Base-by-base conservation (phyloP, 2,797 vertebrate genomes). In the Balearica regulorum region DNA sequence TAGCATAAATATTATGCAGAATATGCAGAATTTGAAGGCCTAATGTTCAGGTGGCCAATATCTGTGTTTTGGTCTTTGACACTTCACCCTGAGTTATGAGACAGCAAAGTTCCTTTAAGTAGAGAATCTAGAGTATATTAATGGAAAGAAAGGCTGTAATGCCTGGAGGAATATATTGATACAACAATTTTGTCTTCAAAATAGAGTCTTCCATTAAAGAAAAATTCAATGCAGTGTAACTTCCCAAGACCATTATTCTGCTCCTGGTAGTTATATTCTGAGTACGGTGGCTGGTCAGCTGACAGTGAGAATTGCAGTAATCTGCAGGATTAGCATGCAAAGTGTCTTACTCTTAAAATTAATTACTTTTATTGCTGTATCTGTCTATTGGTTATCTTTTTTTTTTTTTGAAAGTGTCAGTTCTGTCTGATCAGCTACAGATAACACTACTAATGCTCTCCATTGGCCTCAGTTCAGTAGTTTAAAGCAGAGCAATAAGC, bases 281-380 rank as follows among this genome's bases (percentile, higher is more conserved):
- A 98, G 98, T 94, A 98, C 97, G 98, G 98, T 98, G 62, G 98
- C 98, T 89, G 98, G 98, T 75, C 98, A 98, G 92, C 89, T 98
- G 85, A 97, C 98, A 98, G 98, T 98, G 93, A 97, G 95, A 51
- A 66, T 35, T 66, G 29, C 33, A 60, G 62, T 62, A n/a, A 58
- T 39, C 48, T 78, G 39, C 37, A 57, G n/a, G 35, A 72, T 58
- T 78, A 71, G 31, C 28, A 6, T n/a, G 29, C 41, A 61, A 41
- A 21, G 48, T 14, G 44, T 58, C 33, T 86, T 53, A 53, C 15
- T 60, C 64, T 61, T 78, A 46, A 55, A 55, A 54, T 70, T 20
- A 60, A 60, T 60, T 61, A 14, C 48, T 48, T 61, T 48, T 76
- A 60, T 60, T 75, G 19, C 13, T 64, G 5, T 64, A 41, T 43